Base-by-base conservation (phyloP, 2,797 vertebrate genomes). In the Eidolon dupreanum region DNA sequence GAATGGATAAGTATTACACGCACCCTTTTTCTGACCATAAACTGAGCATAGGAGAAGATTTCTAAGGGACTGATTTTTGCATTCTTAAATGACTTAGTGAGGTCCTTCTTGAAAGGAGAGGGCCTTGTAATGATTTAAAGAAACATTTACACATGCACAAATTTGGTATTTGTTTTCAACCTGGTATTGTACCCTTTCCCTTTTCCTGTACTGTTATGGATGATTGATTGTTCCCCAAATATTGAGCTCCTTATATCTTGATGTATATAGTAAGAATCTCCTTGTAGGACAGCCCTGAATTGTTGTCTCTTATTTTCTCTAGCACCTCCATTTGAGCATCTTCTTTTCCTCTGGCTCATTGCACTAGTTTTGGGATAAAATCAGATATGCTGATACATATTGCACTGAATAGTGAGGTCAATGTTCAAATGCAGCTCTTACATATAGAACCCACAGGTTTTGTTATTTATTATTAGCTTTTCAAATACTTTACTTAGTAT, bases 11-110 rank as follows among this genome's bases (percentile, higher is more conserved):
- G 17, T 59, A 28, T 46, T 68, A 57, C 1, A 28, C 4, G 15
- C 13, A 55, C 28, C 85, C 51, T 73, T 93, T 73, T 88, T 57
- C 86, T 90, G 61, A 43, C 13, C 26, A 5, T 73, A 78, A 86
- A 92, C 61, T 41, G 78, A 82, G 28, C 20, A 38, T 26, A 71
- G 70, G 74, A 41, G 6, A 73, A 38, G 5, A 63, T 36, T 78
- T 68, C 74, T 41, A 53, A 88, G 19, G 78, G 53, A 55, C 3
- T 66, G 46, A 59, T 20, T 85, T 65, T 85, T 91, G 28, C 20
- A 73, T 70, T 87, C 43, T 68, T 83, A 36, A 79, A 61, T 94
- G 65, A 59, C 41, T 17, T 17, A 63, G 20, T 20, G 15, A 83
- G 2, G 24, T 74, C 36, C 41, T 75, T 88, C 66, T 43, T 79